Evolutionary conservation across 2,888 invertebrate genomes (phyloP), one percentile per base, ranked within the genome.

Genomic region (Pterostichus niger): DNA sequence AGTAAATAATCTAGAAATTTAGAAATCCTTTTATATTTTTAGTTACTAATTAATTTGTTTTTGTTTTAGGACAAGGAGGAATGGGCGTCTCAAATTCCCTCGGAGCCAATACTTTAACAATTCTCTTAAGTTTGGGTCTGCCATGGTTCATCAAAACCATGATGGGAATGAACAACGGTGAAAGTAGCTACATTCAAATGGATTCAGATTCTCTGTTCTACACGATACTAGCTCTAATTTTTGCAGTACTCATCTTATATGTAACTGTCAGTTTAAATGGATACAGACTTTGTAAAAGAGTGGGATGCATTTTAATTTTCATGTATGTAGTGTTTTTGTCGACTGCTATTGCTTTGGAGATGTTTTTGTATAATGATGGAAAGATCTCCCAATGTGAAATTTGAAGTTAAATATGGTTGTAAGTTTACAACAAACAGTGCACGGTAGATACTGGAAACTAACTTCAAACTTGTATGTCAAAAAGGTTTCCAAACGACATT

Each of bases 61-160:
- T 87, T 86, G 86, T 86, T 85, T 91, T 87, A 96, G 96, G 96
- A 85, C 94, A 96, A 89, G 96, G 95, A 11, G 95, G 95, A 33
- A 96, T 97, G 91, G 97, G 96, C 0, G 95, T 97, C 24, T 96
- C 96, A 6, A 97, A 97, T 87, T 95, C 96, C 0, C 89, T 97
- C 9, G 97, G 97, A 0, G 96, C 96, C 0, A 97, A 97, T 87
- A 96, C 96, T 0, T 90, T 97, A 87, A 96, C 97, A 83, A 96
- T 97, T 82, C 90, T 97, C 1, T 92, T 97, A 76, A 96, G 97
- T 1, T 90, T 97, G 59, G 96, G 96, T 0, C 88, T 96, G 31
- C 97, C 97, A 0, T 97, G 97, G 97, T 93, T 96, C 81, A 94
- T 97, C 85, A 95, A 94, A 88, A 94, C 94, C 3, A 88, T 94